Evolutionary conservation across 2,113 vertebrate species (phyloP).

Genomic region (Tragulus kanchil): DNA sequence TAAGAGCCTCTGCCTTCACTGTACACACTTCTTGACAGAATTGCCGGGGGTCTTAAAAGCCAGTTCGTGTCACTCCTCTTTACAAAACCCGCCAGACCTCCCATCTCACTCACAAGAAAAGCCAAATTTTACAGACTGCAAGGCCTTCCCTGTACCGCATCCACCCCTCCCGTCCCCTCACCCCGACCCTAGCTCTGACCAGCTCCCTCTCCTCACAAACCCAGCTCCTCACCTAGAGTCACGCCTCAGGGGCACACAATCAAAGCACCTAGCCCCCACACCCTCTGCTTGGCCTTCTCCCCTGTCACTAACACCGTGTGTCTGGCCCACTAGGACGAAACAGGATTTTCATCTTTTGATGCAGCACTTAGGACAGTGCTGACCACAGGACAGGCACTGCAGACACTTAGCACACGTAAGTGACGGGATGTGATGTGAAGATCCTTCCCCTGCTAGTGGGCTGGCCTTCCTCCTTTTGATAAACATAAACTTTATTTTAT

Average conservation of each 20-base stretch:
- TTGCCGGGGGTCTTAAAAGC: neutral
- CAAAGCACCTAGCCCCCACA: neutral
- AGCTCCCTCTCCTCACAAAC: neutral
- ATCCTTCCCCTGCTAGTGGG: neutral
- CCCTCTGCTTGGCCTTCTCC: neutral
- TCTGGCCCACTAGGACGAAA: neutral
- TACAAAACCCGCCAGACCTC: neutral
- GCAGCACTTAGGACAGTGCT: neutral
- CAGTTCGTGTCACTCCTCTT: neutral
- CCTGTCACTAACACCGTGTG: fast-evolving
- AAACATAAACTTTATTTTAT: no score
- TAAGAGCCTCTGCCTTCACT: neutral
- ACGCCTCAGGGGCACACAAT: fast-evolving
- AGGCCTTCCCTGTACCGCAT: neutral
- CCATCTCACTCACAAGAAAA: neutral
- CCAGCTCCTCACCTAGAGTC: neutral
- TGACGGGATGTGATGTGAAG: neutral
- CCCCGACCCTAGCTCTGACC: neutral
- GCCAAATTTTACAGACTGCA: neutral
- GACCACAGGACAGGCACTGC: no score
- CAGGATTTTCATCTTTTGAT: neutral
- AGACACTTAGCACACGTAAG: fast-evolving
- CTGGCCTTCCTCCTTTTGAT: neutral
- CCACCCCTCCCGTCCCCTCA: neutral
- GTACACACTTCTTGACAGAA: fast-evolving